These are phyloP conservation scores for Monodelphis domestica DNA, from an alignment of 2,797 vertebrate genomes.

Conservation along the genomic window DNA sequence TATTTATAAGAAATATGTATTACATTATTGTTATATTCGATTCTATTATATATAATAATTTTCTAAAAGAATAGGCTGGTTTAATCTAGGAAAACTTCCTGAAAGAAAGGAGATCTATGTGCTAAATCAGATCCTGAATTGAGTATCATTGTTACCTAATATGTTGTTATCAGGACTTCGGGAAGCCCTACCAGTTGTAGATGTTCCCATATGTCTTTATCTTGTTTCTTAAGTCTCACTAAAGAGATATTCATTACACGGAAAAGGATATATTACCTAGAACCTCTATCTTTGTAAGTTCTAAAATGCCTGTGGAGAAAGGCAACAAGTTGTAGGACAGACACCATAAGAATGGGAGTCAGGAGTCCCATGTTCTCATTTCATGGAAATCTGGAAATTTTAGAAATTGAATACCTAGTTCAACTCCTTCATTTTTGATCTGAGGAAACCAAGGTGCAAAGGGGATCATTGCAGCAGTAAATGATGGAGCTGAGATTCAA, in stretches of 20 bases:
- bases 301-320: background rate
- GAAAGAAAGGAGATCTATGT: too few species aligned
- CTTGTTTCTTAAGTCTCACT: background rate
- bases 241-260: background rate
- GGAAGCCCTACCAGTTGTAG: background rate
- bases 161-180: background rate
- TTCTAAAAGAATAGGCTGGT: background rate
- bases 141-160: background rate
- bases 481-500: background rate
- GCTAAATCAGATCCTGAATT: background rate
- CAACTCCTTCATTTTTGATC: background rate
- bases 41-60: too few species aligned
- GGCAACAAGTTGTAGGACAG: background rate
- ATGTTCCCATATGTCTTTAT: background rate
- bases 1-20: too few species aligned
- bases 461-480: background rate
- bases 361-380: background rate
- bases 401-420: background rate
- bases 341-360: background rate
- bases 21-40: too few species aligned
- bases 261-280: background rate
- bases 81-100: background rate
- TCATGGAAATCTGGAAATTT: background rate
- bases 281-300: background rate
- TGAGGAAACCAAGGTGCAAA: background rate